Conservation (phyloP, 2,888 invertebrate species). For the Polia nebulosa region DNA sequence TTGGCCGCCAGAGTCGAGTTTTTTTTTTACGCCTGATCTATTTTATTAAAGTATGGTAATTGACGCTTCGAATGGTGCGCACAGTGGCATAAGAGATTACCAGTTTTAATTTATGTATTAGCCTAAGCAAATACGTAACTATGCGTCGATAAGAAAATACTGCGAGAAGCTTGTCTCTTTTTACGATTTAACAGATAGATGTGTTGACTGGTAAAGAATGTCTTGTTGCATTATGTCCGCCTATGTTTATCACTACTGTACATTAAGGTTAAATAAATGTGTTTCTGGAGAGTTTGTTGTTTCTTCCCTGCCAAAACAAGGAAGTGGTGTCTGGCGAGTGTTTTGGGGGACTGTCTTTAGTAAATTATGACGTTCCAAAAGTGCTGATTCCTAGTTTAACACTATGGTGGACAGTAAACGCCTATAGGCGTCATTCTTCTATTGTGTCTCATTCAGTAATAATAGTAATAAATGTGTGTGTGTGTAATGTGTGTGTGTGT, state of each 20-base stretch:
- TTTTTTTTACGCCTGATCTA: background rate
- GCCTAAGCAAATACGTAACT: background rate
- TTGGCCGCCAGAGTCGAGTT: background rate
- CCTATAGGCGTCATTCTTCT: no score
- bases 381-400: background rate
- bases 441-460: no score
- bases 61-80: constrained; percentile 1
- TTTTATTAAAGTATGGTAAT: constrained; percentile 24
- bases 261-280: background rate
- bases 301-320: background rate
- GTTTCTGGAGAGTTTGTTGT: background rate
- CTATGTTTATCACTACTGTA: no score
- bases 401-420: no score
- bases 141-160: background rate
- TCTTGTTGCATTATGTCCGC: no score
- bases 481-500: no score
- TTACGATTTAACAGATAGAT: background rate
- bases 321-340: background rate
- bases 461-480: no score
- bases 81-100: constrained; percentile 10
- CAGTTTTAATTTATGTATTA: background rate
- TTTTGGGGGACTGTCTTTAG: background rate
- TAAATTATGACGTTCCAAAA: background rate
- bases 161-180: background rate
- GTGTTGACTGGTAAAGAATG: background rate